phyloP scores from a whole-genome alignment of 2,888 invertebrate species.

The Stegana nigrithorax region DNA sequence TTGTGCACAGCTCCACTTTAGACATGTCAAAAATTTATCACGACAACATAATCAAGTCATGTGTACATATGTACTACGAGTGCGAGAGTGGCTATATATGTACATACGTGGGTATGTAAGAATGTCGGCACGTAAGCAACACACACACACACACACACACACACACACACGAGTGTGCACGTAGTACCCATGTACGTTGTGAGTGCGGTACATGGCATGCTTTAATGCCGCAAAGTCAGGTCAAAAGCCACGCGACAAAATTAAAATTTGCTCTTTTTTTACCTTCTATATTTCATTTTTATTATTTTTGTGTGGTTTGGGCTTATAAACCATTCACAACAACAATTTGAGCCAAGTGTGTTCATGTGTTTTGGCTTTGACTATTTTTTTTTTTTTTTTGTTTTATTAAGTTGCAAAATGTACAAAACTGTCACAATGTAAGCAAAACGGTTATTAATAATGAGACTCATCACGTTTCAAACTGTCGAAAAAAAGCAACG shows the following conservation, averaged over 20 bases:
- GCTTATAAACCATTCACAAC: too few species aligned
- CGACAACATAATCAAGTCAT: slow-evolving; percentile 20
- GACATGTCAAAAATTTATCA: slow-evolving; percentile 19
- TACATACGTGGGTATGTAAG: not conserved
- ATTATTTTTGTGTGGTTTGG: not conserved
- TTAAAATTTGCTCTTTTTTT: slow-evolving; percentile 5
- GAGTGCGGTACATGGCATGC: not conserved
- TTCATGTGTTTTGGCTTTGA: not conserved
- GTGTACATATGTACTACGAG: slow-evolving; percentile 2
- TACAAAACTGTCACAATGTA: too few species aligned
- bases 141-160: too few species aligned
- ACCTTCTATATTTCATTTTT: not conserved
- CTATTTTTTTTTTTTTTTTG: not conserved
- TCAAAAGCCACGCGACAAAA: slow-evolving; percentile 19
- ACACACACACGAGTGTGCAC: not conserved
- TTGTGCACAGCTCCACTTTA: slow-evolving; percentile 15
- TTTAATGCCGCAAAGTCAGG: not conserved
- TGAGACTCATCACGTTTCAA: not conserved
- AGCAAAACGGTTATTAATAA: not conserved
- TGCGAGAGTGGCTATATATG: not conserved
- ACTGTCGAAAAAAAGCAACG: too few species aligned
- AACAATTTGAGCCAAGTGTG: too few species aligned
- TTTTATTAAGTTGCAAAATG: too few species aligned
- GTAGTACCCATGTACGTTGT: too few species aligned
- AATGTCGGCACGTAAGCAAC: not conserved